A percentile compares a stretch with the other conserved stretches of the same genome.
Evolutionary conservation across 2,113 vertebrate species (phyloP).

Genomic region (Actenoides hombroni): DNA sequence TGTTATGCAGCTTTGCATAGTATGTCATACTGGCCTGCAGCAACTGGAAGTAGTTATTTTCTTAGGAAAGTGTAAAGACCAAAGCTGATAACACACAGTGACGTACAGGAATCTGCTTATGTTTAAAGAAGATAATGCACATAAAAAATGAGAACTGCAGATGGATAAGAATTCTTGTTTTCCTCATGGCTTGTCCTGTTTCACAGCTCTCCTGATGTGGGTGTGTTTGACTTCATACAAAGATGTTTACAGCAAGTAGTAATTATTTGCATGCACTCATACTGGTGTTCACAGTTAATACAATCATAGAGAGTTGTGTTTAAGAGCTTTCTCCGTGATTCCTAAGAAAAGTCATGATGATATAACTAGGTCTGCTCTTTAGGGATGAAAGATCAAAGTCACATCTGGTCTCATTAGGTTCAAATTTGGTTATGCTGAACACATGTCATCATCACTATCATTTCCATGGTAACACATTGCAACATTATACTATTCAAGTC

Average conservation of each 20-base stretch:
- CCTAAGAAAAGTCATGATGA: not conserved
- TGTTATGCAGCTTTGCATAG: constrained; percentile 30
- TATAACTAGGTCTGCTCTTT: not conserved
- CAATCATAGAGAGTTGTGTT: not conserved
- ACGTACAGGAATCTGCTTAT: constrained; percentile 5
- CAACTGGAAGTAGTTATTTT: constrained; percentile 42
- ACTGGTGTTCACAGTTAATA: not conserved
- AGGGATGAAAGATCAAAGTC: not conserved
- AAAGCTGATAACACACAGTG: not conserved
- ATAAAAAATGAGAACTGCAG: not conserved
- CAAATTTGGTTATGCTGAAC: constrained; percentile 53
- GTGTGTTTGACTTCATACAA: not conserved
- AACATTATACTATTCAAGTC: constrained; percentile 21
- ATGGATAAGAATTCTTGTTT: constrained; percentile 15
- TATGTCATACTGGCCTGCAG: constrained; percentile 5
- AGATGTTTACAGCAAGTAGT: not conserved
- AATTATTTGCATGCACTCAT: not conserved
- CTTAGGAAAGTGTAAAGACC: constrained; percentile 17
- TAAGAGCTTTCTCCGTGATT: not conserved
- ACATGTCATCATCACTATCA: constrained; percentile 42
- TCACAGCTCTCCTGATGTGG: not conserved
- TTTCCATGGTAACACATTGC: constrained; percentile 54
- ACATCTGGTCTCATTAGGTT: constrained; percentile 47
- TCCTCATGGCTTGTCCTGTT: not conserved
- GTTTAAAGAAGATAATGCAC: constrained; percentile 2